Evolutionary conservation across 2,113 vertebrate species (phyloP).

Genomic region (Zosterops borbonicus): DNA sequence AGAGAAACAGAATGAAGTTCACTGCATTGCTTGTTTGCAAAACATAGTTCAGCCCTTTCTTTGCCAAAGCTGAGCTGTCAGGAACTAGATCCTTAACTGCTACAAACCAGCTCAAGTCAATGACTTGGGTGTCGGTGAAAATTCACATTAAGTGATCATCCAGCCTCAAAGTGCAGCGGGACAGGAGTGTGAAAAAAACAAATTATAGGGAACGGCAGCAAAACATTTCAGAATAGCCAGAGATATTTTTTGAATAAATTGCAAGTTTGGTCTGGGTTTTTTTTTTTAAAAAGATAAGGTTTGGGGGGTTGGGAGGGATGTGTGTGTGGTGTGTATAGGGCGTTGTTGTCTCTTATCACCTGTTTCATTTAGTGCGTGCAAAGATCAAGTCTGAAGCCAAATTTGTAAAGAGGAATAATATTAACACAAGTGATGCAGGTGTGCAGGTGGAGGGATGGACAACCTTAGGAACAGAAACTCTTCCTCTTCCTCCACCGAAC

Average conservation of each 20-base stretch:
- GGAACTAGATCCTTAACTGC: conserved; percentile 13
- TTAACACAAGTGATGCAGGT: background rate
- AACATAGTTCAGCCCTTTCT: conserved; percentile 37
- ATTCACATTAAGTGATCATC: background rate
- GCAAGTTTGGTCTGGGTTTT: background rate
- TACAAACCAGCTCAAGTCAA: background rate
- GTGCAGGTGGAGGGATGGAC: background rate
- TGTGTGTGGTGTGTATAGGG: background rate
- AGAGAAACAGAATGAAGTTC: conserved; percentile 55
- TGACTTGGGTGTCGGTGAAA: background rate
- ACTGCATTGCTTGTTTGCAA: conserved; percentile 49
- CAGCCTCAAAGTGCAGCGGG: background rate
- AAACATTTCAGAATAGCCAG: background rate
- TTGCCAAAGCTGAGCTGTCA: conserved; percentile 12
- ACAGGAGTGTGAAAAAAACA: background rate
- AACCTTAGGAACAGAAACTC: background rate
- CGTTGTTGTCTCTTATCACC: background rate
- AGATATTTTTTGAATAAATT: background rate
- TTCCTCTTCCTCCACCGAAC: background rate
- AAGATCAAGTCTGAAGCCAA: background rate
- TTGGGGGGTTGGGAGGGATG: rapidly evolving
- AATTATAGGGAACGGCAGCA: background rate
- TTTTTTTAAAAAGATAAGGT: background rate
- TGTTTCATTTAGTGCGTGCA: background rate
- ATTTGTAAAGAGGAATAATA: background rate